Evolutionary conservation across 2,797 vertebrate species (phyloP).

Genomic region (Eurystomus glaucurus): DNA sequence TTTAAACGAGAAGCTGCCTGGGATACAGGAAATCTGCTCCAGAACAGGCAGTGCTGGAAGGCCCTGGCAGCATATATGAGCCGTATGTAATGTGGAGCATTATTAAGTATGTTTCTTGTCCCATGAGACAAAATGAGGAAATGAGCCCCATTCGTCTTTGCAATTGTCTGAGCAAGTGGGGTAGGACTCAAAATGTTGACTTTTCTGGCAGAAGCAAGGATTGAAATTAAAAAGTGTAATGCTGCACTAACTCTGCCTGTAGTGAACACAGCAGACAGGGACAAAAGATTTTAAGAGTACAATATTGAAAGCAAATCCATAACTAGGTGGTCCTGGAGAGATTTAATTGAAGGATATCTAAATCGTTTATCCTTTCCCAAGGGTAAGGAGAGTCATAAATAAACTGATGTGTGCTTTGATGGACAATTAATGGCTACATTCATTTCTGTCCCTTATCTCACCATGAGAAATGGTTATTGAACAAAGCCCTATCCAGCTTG

Average conservation of each 20-base stretch:
- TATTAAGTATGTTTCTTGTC: conserved; percentile 20
- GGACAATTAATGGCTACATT: conserved; percentile 32
- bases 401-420: conserved; percentile 7
- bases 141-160: conserved; percentile 50
- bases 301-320: neutral
- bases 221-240: neutral
- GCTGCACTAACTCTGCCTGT: neutral
- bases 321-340: conserved; percentile 31
- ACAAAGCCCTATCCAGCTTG: conserved; percentile 1
- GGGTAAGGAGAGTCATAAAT: neutral
- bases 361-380: conserved; percentile 49
- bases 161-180: neutral
- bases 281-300: conserved; percentile 5
- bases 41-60: conserved; percentile 5
- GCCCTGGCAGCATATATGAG: neutral
- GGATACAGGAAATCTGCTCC: conserved; percentile 55
- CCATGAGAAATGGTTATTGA: conserved; percentile 1
- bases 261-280: neutral
- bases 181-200: conserved; percentile 6
- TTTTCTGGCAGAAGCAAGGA: conserved; percentile 12
- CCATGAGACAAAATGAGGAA: conserved; percentile 45
- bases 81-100: conserved; percentile 20
- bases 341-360: conserved; percentile 1
- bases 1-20: conserved; percentile 36
- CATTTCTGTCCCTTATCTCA: conserved; percentile 19